Percentiles rank a stretch among this genome's conserved stretches.
Conservation (phyloP, 2,888 invertebrate genomes). For the Pseudococcus viburni region DNA sequence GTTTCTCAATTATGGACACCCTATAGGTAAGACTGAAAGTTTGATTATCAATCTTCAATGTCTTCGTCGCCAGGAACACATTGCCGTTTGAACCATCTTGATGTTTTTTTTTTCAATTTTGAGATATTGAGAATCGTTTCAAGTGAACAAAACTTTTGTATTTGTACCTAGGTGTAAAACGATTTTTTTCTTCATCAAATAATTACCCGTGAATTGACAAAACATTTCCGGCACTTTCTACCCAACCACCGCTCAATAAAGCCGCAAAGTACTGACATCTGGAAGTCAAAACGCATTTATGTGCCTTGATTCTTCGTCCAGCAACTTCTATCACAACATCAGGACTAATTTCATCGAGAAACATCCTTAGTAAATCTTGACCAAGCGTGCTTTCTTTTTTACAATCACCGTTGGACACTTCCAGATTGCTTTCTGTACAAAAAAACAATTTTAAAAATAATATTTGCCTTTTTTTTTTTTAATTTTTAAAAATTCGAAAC, state of each 20-base stretch:
- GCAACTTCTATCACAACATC: conserved; percentile 89
- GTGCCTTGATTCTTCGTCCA: conserved; percentile 87
- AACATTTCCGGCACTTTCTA: conserved; percentile 84
- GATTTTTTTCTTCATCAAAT: no score
- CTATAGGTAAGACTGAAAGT: no score
- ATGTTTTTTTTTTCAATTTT: no score
- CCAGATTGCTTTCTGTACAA: conserved; percentile 55
- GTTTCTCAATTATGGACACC: no score
- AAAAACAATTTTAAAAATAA: not conserved
- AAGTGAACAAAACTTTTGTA: no score
- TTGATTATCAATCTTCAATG: no score
- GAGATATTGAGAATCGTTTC: no score
- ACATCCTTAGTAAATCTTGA: conserved; percentile 91
- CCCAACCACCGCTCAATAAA: conserved; percentile 88
- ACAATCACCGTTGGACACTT: conserved; percentile 39
- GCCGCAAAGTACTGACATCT: conserved; percentile 95
- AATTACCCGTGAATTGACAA: conserved; percentile 85
- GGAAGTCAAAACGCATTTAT: conserved; percentile 92
- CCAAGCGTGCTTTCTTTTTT: conserved; percentile 74
- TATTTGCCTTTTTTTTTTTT: not conserved
- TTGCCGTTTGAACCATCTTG: no score
- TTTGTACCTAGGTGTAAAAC: no score
- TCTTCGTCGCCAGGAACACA: no score
- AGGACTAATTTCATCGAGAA: conserved; percentile 89
- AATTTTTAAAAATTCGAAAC: not conserved